A percentile compares a stretch with the other conserved stretches of the same genome.
Evolutionary conservation across 2,888 invertebrate genomes (phyloP).

Genomic region (Trachelus stipa): DNA sequence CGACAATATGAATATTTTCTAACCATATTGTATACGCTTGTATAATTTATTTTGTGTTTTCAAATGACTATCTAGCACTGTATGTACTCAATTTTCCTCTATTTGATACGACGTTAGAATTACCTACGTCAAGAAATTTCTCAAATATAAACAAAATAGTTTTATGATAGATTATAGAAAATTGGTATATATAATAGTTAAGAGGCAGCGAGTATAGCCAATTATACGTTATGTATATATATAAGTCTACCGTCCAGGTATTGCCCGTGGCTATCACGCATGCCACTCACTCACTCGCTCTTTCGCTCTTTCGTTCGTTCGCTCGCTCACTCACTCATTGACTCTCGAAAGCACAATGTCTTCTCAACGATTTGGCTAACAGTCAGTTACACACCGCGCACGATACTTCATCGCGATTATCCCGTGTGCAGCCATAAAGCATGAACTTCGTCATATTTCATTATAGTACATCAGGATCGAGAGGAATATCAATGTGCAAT

Average conservation of each 20-base stretch:
- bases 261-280: conserved; percentile 11
- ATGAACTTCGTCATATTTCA: background rate
- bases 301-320: background rate
- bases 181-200: background rate
- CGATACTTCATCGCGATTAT: conserved; percentile 34
- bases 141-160: background rate
- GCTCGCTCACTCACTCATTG: background rate
- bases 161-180: background rate
- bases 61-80: background rate
- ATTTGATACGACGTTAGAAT: too few relatives aligned
- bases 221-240: background rate
- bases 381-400: conserved; percentile 48
- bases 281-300: conserved; percentile 17
- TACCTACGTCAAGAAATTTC: background rate
- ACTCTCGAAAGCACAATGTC: conserved; percentile 20
- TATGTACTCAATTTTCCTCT: too few relatives aligned
- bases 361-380: conserved; percentile 40
- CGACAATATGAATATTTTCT: background rate
- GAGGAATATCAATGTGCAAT: background rate
- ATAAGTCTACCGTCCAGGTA: background rate
- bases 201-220: background rate
- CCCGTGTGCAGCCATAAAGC: background rate
- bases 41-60: background rate
- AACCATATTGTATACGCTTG: background rate
- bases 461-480: background rate